Evolutionary conservation across 2,113 vertebrate species (phyloP), one percentile per base, ranked within the genome.

Genomic region (Thinocorus orbignyianus): DNA sequence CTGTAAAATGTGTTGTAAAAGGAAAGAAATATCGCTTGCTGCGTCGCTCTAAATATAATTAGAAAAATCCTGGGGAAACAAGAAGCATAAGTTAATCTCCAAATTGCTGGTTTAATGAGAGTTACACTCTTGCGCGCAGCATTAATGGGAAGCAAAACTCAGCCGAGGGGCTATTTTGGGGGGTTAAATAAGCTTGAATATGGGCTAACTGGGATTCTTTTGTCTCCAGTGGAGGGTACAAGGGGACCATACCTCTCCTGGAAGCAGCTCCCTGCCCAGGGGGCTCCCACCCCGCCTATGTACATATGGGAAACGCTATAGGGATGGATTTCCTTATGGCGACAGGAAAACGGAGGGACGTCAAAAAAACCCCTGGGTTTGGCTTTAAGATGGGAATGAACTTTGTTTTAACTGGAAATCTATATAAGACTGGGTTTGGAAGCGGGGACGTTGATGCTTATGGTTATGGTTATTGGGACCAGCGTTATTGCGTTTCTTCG

Each of bases 1-100:
- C 74, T 41, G 71, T 76, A 54, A 95, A 96, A 91, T 11, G 60
- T 2, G 3, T 19, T 76, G 78, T 87, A 85, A 95, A 95, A 78
- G 23, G 24, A 22, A 55, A 90, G 68, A 77, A 86, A 86, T 89
- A 80, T 42, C 37, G 22, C 68, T 62, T 7, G 51, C 65, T 78
- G 69, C 9, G 7, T 66, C 17, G 3, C 54, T 76, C 35, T 41
- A 68, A 52, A 90, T 52, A 77, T 52, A 82, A 86, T 92, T 73
- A 54, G 64, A 87, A 86, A 88, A 85, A 92, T 85, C 42, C 94
- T 1, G 24, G 52, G 73, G 46, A 90, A 82, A 58, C 37, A 48
- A 79, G 73, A 85, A 80, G 41, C n/a, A 19, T 52, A 70, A 86
- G 60, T 74, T 78, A 33, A 61, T 68, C 54, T 81, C 44, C 39